A percentile compares a stretch with the other conserved stretches of the same genome.
Evolutionary conservation across 2,113 vertebrate species (phyloP).

Genomic region (Elephas maximus): DNA sequence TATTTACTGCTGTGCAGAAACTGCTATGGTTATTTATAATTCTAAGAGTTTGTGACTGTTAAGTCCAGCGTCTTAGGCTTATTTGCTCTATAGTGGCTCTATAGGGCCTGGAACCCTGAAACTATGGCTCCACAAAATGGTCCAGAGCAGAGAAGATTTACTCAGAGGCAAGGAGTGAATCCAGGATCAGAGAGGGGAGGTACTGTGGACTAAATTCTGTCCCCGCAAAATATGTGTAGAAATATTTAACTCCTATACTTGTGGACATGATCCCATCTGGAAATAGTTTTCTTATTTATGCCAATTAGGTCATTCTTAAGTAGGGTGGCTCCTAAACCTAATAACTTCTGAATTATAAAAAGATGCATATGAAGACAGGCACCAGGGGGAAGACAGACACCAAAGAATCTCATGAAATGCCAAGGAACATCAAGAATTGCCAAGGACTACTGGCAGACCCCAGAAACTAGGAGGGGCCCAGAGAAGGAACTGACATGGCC

Average conservation of each 20-base stretch:
- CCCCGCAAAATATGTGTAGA: neutral
- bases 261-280: neutral
- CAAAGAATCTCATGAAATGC: neutral
- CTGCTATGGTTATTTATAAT: neutral
- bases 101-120: neutral
- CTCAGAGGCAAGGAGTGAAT: neutral
- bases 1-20: neutral
- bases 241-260: neutral
- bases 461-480: neutral
- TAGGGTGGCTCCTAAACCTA: neutral
- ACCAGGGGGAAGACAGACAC: neutral
- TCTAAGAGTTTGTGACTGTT: neutral
- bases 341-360: neutral
- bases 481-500: neutral
- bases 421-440: neutral
- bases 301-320: neutral
- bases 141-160: neutral
- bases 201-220: neutral
- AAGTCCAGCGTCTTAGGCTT: neutral
- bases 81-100: neutral
- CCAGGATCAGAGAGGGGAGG: neutral
- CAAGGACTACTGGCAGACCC: neutral
- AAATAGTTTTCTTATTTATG: neutral
- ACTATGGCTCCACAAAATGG: neutral
- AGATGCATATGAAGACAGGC: neutral